phyloP scores from a whole-genome alignment of 2,797 vertebrate genomes.

The Peromyscus nudipes region DNA sequence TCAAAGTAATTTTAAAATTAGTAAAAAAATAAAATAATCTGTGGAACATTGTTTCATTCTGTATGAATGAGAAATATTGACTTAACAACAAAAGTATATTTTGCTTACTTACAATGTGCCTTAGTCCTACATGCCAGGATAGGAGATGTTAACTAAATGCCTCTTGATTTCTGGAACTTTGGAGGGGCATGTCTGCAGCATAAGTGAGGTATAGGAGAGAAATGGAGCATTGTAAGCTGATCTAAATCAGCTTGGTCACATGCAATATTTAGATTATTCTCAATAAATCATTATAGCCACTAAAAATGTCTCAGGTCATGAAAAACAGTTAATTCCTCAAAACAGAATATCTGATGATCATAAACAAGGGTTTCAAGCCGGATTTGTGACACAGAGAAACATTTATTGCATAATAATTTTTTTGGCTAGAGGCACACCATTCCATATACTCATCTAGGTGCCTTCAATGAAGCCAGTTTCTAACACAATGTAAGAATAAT shows the following conservation, averaged over 20 bases:
- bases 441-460: background rate
- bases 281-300: too few species aligned
- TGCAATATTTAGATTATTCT: background rate
- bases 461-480: background rate
- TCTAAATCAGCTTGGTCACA: background rate
- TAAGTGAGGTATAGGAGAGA: background rate
- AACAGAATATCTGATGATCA: background rate
- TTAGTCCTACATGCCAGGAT: background rate
- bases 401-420: background rate
- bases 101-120: background rate
- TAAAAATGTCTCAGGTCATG: background rate
- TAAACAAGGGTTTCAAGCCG: background rate
- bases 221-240: background rate
- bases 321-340: background rate
- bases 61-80: background rate
- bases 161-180: background rate
- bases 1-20: background rate
- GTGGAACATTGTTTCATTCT: background rate
- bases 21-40: background rate
- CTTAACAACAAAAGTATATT: background rate
- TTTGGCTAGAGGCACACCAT: background rate
- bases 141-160: background rate
- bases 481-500: background rate
- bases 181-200: accelerated
- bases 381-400: background rate